Evolutionary conservation across 2,797 vertebrate species (phyloP).

Genomic region (Holocentrus rufus): DNA sequence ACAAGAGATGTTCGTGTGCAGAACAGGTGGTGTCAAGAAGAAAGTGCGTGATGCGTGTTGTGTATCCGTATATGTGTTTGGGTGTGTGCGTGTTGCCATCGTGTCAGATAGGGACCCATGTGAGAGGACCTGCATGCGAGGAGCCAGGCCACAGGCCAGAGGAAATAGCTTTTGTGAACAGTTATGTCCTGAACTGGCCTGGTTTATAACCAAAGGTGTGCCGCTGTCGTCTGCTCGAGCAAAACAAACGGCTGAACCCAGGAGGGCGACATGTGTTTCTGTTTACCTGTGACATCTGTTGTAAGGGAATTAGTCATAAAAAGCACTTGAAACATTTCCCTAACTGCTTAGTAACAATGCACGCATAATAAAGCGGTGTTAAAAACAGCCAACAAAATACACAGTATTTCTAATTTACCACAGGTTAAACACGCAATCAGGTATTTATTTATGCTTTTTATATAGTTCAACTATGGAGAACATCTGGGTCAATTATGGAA

Average conservation of each 20-base stretch:
- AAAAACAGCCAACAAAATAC: conserved; percentile 27
- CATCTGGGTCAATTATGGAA: conserved; percentile 6
- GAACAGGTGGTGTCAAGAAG: conserved; percentile 65
- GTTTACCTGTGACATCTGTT: conserved; percentile 76
- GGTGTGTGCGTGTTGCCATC: not conserved
- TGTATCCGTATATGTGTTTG: conserved; percentile 40
- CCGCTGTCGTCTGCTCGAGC: conserved; percentile 58
- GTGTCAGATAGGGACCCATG: conserved; percentile 46
- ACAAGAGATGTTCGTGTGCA: conserved; percentile 45
- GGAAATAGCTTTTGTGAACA: conserved; percentile 69
- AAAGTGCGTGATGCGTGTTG: conserved; percentile 45
- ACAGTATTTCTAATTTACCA: conserved; percentile 10
- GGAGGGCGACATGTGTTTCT: conserved; percentile 75
- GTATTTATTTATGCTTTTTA: not conserved
- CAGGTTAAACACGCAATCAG: not conserved
- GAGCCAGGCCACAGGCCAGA: conserved; percentile 55
- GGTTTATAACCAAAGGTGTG: conserved; percentile 68
- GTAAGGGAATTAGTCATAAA: conserved; percentile 56
- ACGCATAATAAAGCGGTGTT: conserved; percentile 14
- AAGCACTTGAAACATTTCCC: conserved; percentile 49
- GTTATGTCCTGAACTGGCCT: conserved; percentile 61
- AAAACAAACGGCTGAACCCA: conserved; percentile 63
- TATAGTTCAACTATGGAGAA: not conserved
- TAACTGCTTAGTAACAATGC: conserved; percentile 48
- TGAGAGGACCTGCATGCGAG: conserved; percentile 53